Evolutionary conservation across 2,113 vertebrate genomes (phyloP), one percentile per base, ranked within the genome.

Genomic region (Crotalus horridus): DNA sequence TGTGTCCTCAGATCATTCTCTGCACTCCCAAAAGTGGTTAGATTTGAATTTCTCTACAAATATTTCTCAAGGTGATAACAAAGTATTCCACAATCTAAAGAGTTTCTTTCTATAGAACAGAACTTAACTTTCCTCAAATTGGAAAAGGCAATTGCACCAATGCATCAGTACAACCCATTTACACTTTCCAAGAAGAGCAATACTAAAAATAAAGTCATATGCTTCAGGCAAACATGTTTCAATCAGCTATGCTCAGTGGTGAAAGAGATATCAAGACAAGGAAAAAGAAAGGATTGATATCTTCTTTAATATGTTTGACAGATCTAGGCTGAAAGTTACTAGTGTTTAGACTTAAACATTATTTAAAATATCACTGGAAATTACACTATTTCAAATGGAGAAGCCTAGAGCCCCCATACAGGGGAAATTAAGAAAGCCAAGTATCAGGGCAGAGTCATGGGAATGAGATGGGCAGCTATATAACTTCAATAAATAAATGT

Each of bases 341-440:
- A 85, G 17, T 0, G 93, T 94, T 92, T 43, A 81, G 17, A 89
- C 39, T 33, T 48, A 56, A 92, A 7, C 12, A 89, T 43, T 85
- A 91, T 92, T 93, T 90, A 93, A 94, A 93, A 90, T 85, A 93
- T 86, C 4, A 48, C 33, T 92, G 69, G 93, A 94, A 95, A 92
- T 58, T 93, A 85, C 86, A 58, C 11, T 46, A 89, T 95, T 93
- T 92, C 86, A 91, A 95, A 93, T 53, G 93, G 54, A 90, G 90
- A 91, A 91, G 55, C 69, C 86, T 61, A 91, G 10, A n/a, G 39
- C 8, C 23, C 86, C 15, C n/a, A 51, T 43, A 93, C 3, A 46
- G 92, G 58, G 39, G n/a, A 48, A 95, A 21, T 88, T 95, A 94
- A 95, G 61, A 54, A 92, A 94, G 59, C 93, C 91, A 94, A 33